Evolutionary conservation across 2,113 vertebrate genomes (phyloP).

Genomic region (Condylura cristata): DNA sequence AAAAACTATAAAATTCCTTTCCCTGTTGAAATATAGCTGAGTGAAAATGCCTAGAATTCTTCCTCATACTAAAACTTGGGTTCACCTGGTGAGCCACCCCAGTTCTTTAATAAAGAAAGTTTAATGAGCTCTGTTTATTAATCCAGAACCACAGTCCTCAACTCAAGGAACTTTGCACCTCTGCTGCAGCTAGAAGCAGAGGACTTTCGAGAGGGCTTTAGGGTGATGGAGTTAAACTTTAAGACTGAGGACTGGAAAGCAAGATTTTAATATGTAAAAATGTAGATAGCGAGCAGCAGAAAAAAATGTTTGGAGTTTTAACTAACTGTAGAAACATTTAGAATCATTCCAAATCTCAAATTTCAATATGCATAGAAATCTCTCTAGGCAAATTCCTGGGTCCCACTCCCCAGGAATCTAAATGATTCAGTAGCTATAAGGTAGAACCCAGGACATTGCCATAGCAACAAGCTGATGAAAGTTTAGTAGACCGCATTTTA

Average conservation of each 20-base stretch:
- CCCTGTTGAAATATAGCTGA: neutral
- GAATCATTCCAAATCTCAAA: neutral
- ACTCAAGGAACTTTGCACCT: fast-evolving
- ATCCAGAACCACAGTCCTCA: neutral
- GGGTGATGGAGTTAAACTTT: neutral
- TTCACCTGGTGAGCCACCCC: neutral
- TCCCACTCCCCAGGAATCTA: neutral
- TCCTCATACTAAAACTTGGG: neutral
- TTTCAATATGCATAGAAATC: neutral
- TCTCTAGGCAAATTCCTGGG: neutral
- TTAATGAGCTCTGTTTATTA: no score
- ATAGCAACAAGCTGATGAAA: neutral
- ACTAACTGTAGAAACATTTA: neutral
- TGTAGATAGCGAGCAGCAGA: neutral
- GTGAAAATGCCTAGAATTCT: neutral
- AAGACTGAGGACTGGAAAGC: neutral
- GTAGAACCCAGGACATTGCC: neutral
- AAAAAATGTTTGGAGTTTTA: conserved; percentile 34
- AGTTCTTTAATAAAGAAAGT: neutral
- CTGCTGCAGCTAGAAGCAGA: neutral
- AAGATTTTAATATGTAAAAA: neutral
- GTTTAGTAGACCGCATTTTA: neutral
- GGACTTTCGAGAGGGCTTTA: neutral
- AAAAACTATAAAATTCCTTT: neutral
- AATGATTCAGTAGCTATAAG: neutral